Evolutionary conservation across 2,888 invertebrate species (phyloP).

Genomic region (Epirrita christyi): DNA sequence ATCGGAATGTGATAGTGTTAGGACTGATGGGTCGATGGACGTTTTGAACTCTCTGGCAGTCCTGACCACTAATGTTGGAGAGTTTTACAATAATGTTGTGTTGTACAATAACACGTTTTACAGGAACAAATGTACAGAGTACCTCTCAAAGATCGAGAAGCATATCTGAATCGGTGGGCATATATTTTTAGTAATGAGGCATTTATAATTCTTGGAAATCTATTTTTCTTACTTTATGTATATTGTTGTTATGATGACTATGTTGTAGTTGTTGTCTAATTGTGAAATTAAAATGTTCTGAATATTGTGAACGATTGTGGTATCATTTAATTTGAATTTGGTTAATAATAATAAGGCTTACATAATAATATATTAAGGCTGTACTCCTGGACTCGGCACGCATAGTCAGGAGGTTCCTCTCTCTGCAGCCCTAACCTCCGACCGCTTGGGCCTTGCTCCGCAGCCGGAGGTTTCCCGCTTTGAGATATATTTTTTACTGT

Average conservation of each 20-base stretch:
- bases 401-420: too few species aligned
- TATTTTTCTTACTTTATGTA: constrained; percentile 47
- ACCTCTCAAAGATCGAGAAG: constrained; percentile 73
- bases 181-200: constrained; percentile 24
- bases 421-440: too few species aligned
- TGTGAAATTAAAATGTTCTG: constrained; percentile 59
- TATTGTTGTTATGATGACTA: constrained; percentile 44
- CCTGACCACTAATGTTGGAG: constrained; percentile 70
- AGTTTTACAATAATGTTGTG: constrained; percentile 71
- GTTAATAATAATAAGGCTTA: too few species aligned
- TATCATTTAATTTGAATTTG: constrained; percentile 8
- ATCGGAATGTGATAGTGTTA: constrained; percentile 59
- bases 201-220: constrained; percentile 44
- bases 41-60: constrained; percentile 69
- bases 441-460: too few species aligned
- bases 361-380: too few species aligned
- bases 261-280: constrained; percentile 52
- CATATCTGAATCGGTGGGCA: constrained; percentile 51
- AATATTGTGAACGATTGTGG: constrained; percentile 53
- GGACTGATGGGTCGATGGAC: constrained; percentile 54
- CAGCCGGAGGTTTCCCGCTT: too few species aligned
- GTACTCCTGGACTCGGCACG: too few species aligned
- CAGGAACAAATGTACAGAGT: constrained; percentile 85
- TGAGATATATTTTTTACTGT: too few species aligned
- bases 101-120: constrained; percentile 77